A percentile compares a stretch with the other conserved stretches of the same genome.
phyloP scores from a whole-genome alignment of 2,888 invertebrate genomes.

The Chromoteleia sp. region DNA sequence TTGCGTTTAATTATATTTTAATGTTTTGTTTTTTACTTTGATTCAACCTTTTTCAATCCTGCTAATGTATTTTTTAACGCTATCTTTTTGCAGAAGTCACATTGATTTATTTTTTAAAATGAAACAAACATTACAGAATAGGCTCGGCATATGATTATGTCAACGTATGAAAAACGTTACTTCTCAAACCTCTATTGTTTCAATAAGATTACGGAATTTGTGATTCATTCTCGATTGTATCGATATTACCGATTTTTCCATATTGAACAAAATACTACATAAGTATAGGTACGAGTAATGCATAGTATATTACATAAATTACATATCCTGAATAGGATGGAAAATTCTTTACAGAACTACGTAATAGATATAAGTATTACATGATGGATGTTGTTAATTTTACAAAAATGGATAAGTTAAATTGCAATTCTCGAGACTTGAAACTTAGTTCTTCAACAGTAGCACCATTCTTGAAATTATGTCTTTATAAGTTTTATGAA shows the following conservation, averaged over 20 bases:
- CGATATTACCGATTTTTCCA: constrained; percentile 9
- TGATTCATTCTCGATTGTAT: constrained; percentile 12
- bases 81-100: too few species aligned
- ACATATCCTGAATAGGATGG: constrained; percentile 14
- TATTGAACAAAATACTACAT: constrained; percentile 13
- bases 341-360: constrained; percentile 6
- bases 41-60: too few species aligned
- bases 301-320: constrained; percentile 13
- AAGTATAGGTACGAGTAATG: background rate
- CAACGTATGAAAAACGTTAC: background rate
- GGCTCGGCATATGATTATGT: background rate
- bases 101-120: background rate
- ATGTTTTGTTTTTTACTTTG: too few species aligned
- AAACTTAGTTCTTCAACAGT: too few species aligned
- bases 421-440: too few species aligned
- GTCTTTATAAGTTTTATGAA: too few species aligned
- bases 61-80: too few species aligned
- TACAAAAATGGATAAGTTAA: too few species aligned
- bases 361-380: background rate
- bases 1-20: too few species aligned
- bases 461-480: too few species aligned
- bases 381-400: background rate
- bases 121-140: background rate
- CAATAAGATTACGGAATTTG: constrained; percentile 12
- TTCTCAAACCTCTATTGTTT: background rate